These are phyloP conservation scores for Myzus persicae DNA, from an alignment of 1,140 invertebrate species.

Conservation along the genomic window DNA sequence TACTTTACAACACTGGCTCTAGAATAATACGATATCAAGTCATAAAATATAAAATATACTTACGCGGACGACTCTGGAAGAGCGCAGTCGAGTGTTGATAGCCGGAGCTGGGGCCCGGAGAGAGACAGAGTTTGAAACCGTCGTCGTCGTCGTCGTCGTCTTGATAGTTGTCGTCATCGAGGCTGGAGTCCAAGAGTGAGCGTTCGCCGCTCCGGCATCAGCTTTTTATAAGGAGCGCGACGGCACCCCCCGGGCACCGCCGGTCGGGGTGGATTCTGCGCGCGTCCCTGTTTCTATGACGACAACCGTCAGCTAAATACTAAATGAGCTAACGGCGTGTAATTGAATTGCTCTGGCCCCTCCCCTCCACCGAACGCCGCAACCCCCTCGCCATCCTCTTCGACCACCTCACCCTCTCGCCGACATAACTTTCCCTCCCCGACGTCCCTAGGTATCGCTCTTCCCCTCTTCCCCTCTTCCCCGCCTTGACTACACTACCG, in stretches of 20 bases:
- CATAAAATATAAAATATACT: not conserved
- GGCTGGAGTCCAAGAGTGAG: not conserved
- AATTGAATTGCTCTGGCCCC: conserved; percentile 17
- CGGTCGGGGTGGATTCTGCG: not conserved
- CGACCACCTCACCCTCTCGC: no score
- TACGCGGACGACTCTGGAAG: not conserved
- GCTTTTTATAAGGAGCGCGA: not conserved
- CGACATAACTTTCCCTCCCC: not conserved
- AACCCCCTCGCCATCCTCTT: not conserved
- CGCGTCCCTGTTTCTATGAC: conserved; percentile 32
- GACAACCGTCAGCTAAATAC: conserved; percentile 39
- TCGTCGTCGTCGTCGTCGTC: not conserved
- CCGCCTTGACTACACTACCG: not conserved
- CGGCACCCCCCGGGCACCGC: not conserved
- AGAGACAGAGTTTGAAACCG: not conserved
- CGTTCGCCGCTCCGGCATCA: not conserved
- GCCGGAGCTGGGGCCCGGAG: not conserved
- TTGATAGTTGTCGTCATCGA: no score
- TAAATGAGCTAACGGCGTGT: conserved; percentile 47
- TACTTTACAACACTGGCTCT: not conserved
- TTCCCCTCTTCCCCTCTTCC: not conserved
- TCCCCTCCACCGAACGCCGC: not conserved
- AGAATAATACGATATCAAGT: not conserved
- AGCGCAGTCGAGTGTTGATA: not conserved
- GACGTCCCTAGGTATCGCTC: not conserved